These are phyloP conservation scores for Hypomecis punctinalis DNA, from an alignment of 2,888 invertebrate species.

Conservation along the genomic window DNA sequence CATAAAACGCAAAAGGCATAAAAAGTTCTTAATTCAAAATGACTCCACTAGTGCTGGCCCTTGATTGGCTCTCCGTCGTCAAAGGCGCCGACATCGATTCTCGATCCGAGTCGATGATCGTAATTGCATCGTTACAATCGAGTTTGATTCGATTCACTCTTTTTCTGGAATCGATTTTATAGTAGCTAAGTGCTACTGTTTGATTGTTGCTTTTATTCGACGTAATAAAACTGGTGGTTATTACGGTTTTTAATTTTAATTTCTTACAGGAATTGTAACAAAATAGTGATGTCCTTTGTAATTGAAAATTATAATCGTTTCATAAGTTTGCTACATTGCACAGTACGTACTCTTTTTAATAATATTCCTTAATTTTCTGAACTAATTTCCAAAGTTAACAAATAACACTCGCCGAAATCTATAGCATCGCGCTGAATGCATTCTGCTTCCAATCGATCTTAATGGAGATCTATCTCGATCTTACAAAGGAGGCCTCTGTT, in stretches of 20 bases:
- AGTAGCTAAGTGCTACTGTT: conserved; percentile 42
- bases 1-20: background rate
- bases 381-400: too few species aligned
- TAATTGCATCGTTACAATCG: conserved; percentile 58
- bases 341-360: too few species aligned
- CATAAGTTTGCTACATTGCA: too few species aligned
- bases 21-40: conserved; percentile 10
- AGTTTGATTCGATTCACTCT: conserved; percentile 53
- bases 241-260: conserved; percentile 7
- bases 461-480: too few species aligned
- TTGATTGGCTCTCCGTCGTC: conserved; percentile 59
- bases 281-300: too few species aligned
- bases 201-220: conserved; percentile 20
- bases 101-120: conserved; percentile 50
- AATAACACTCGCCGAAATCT: too few species aligned
- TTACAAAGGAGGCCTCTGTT: too few species aligned
- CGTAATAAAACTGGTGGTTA: conserved; percentile 11
- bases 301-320: too few species aligned
- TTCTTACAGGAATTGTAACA: background rate
- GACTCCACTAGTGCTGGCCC: conserved; percentile 21
- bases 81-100: conserved; percentile 63
- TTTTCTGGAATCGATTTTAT: conserved; percentile 44
- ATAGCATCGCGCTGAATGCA: too few species aligned
- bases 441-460: too few species aligned
- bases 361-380: too few species aligned